Percentiles rank a stretch among this genome's conserved stretches.
These are phyloP conservation scores for Liopterus haemorrhoidalis DNA, from an alignment of 2,888 invertebrate species.

Conservation along the genomic window DNA sequence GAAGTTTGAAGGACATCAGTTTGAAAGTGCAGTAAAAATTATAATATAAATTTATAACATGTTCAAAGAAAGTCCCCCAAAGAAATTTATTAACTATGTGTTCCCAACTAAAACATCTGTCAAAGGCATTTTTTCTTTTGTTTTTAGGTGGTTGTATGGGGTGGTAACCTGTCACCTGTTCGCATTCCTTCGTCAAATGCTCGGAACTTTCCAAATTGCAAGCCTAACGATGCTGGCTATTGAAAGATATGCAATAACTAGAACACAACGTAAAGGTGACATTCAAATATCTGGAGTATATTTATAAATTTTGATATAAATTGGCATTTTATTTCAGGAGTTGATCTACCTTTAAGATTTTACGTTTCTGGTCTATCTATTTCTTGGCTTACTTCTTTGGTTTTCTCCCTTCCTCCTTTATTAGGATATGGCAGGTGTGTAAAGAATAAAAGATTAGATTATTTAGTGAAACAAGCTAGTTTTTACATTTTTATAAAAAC, in stretches of 20 bases:
- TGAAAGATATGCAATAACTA: conserved; percentile 50
- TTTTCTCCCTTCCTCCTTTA: conserved; percentile 17
- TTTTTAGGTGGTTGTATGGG: conserved; percentile 53
- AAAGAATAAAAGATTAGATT: background rate
- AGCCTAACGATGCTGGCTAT: conserved; percentile 48
- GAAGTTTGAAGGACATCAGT: too few species aligned
- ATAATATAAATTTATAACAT: too few species aligned
- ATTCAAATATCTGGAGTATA: too few species aligned
- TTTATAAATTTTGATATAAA: conserved; percentile 29
- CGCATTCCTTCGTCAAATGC: conserved; percentile 52
- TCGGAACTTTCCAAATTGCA: conserved; percentile 52
- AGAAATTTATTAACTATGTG: too few species aligned
- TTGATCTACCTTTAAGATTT: conserved; percentile 12
- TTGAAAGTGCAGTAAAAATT: too few species aligned
- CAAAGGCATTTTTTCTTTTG: too few species aligned
- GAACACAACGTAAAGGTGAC: conserved; percentile 49
- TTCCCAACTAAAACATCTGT: too few species aligned
- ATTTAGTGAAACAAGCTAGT: background rate
- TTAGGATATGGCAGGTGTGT: conserved; percentile 7
- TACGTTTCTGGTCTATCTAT: conserved; percentile 6
- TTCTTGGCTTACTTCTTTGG: conserved; percentile 7
- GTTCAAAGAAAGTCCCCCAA: too few species aligned
- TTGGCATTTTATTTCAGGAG: conserved; percentile 9
- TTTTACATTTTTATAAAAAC: too few species aligned
- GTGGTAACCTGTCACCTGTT: conserved; percentile 51